phyloP scores from a whole-genome alignment of 2,113 vertebrate genomes.

The Protomyctophum bolini region DNA sequence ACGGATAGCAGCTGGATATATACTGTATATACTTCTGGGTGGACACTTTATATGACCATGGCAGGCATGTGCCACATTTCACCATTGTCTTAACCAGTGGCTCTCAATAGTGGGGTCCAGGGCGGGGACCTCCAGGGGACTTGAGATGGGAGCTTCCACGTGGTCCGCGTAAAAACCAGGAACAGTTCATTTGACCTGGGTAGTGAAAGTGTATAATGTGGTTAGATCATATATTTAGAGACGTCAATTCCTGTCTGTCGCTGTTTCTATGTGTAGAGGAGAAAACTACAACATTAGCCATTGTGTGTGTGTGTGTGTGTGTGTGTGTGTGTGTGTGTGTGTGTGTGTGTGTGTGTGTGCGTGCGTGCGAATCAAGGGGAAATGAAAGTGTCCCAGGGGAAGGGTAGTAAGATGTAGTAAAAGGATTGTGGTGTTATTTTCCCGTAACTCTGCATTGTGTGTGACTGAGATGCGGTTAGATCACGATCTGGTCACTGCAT shows the following conservation, averaged over 20 bases:
- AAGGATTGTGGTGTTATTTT: slow-evolving; percentile 38
- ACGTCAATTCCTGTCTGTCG: slow-evolving; percentile 27
- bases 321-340: too few species aligned
- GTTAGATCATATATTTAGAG: background rate
- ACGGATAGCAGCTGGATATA: slow-evolving; percentile 41
- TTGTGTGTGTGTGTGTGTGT: too few species aligned
- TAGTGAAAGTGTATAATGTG: slow-evolving; percentile 10
- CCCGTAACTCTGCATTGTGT: slow-evolving; percentile 27
- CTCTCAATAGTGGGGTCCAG: too few species aligned
- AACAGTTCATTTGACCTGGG: background rate
- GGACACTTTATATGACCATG: slow-evolving; percentile 4
- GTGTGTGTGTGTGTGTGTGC: too few species aligned
- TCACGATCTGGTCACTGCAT: slow-evolving; percentile 24
- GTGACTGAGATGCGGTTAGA: slow-evolving; percentile 18
- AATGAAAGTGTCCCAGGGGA: background rate
- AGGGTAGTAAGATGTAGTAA: slow-evolving; percentile 4
- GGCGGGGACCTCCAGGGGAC: too few species aligned
- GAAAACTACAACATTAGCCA: too few species aligned
- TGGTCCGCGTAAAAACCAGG: too few species aligned
- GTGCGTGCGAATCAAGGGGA: background rate
- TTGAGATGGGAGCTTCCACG: too few species aligned
- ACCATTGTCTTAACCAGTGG: slow-evolving; percentile 17
- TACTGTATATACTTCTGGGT: too few species aligned
- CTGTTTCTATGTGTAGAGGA: background rate
- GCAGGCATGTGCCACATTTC: slow-evolving; percentile 17